Conservation (phyloP, 2,888 invertebrate genomes). For the Beris chalybata region DNA sequence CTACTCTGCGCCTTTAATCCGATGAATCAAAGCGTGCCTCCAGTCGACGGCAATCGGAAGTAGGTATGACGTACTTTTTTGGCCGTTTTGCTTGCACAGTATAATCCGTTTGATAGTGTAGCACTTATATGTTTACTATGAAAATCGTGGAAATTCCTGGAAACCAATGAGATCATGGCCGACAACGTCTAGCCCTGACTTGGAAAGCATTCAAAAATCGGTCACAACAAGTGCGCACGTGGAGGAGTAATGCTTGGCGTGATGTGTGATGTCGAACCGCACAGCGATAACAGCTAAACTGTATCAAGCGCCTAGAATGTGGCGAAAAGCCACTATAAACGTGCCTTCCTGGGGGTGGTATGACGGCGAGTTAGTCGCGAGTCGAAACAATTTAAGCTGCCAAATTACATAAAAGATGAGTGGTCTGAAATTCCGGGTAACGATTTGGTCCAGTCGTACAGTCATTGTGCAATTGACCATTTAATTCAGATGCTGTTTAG, state of each 20-base stretch:
- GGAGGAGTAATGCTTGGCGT: conserved; percentile 14
- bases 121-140: conserved; percentile 9
- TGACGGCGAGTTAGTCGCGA: no score
- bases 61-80: conserved; percentile 28
- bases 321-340: no score
- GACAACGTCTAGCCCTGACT: neutral
- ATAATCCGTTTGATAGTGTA: neutral
- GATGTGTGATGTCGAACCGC: neutral
- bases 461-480: conserved; percentile 21
- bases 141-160: conserved; percentile 29
- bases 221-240: conserved; percentile 14
- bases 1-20: neutral
- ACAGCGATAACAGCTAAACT: neutral
- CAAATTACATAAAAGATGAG: conserved; percentile 28
- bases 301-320: no score
- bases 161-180: conserved; percentile 27
- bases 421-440: conserved; percentile 19
- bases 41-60: conserved; percentile 15
- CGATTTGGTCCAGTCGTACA: conserved; percentile 22
- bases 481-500: no score
- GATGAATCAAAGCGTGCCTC: conserved; percentile 21
- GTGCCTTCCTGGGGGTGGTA: no score
- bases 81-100: neutral
- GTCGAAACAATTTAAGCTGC: no score
- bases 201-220: neutral